These are phyloP conservation scores for Mormyrus proboscirostris DNA, from an alignment of 2,797 vertebrate genomes.

Conservation along the genomic window DNA sequence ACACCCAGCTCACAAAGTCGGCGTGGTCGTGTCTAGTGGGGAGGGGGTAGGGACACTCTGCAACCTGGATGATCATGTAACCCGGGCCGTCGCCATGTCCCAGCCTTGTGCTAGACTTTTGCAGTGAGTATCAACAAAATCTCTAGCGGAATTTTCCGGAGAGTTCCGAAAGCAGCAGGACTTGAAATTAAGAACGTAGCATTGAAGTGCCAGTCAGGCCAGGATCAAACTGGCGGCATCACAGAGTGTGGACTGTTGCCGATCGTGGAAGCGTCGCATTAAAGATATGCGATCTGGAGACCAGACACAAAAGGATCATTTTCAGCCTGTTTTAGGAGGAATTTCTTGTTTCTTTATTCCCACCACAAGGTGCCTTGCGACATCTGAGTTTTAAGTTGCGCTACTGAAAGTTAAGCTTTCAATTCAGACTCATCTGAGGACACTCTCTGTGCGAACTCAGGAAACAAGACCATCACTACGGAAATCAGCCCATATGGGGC, in stretches of 20 bases:
- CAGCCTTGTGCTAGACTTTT: constrained; percentile 32
- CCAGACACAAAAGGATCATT: background rate
- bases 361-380: background rate
- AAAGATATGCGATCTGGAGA: background rate
- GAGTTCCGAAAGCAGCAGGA: background rate
- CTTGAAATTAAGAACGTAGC: background rate
- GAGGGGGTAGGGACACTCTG: background rate
- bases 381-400: background rate
- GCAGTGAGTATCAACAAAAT: constrained; percentile 41
- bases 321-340: background rate
- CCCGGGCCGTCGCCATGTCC: constrained; percentile 34
- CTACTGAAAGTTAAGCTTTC: background rate
- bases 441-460: background rate
- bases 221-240: background rate
- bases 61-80: constrained; percentile 37
- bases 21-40: constrained; percentile 20
- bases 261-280: background rate
- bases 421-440: background rate
- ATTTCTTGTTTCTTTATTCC: background rate
- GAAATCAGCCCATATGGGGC: constrained; percentile 17
- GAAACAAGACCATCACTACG: constrained; percentile 14
- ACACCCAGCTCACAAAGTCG: constrained; percentile 22
- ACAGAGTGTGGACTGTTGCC: background rate
- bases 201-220: background rate
- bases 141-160: constrained; percentile 22